Evolutionary conservation across 2,888 invertebrate species (phyloP).

Genomic region (Drosophila quinaria): DNA sequence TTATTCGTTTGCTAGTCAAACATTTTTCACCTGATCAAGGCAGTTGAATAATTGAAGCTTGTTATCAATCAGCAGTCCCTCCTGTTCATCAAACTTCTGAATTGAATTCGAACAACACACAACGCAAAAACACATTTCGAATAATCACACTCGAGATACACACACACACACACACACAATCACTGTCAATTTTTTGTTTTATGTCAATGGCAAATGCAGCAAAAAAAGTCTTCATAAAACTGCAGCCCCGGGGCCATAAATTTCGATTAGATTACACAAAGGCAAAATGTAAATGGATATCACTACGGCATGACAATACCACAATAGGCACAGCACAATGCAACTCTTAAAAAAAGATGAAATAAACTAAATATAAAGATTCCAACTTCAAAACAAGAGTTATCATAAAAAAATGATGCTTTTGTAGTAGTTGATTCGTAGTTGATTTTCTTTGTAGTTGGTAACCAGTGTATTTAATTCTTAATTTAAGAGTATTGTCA

Average conservation of each 20-base stretch:
- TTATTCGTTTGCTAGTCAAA: slow-evolving; percentile 44
- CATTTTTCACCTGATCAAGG: slow-evolving; percentile 28
- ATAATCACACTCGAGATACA: slow-evolving; percentile 1
- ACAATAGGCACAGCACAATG: slow-evolving; percentile 33
- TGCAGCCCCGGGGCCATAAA: slow-evolving; percentile 72
- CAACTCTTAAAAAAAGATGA: neutral
- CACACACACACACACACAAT: neutral
- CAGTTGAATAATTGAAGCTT: neutral
- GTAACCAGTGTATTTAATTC: no score
- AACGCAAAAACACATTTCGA: slow-evolving; percentile 29
- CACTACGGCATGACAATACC: slow-evolving; percentile 25
- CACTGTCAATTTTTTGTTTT: slow-evolving; percentile 24
- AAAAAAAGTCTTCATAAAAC: slow-evolving; percentile 52
- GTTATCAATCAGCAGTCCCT: slow-evolving; percentile 27
- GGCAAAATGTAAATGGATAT: slow-evolving; percentile 63
- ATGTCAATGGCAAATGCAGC: slow-evolving; percentile 11
- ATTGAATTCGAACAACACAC: slow-evolving; percentile 40
- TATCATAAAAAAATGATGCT: slow-evolving; percentile 33
- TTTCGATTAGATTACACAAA: slow-evolving; percentile 83
- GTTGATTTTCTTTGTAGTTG: no score
- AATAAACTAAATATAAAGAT: neutral
- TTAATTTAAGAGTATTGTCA: no score
- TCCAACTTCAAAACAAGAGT: slow-evolving; percentile 49
- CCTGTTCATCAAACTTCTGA: slow-evolving; percentile 37
- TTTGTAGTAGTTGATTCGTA: neutral